Percentiles rank a stretch among this genome's conserved stretches.
Evolutionary conservation across 2,113 vertebrate species (phyloP).

Genomic region (Todiramphus saurophagus): DNA sequence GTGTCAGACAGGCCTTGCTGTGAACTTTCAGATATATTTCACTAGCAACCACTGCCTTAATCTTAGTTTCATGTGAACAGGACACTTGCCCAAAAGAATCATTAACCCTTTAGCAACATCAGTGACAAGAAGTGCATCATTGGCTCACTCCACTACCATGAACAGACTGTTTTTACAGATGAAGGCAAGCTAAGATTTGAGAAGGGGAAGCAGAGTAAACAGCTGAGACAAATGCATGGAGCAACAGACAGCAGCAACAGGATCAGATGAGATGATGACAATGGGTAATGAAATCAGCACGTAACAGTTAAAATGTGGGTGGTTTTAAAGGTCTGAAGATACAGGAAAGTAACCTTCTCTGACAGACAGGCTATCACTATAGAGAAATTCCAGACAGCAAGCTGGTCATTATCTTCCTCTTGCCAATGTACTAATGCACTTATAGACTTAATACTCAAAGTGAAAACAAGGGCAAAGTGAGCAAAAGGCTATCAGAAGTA

Average conservation of each 20-base stretch:
- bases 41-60: not conserved
- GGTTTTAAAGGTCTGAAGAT: not conserved
- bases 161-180: not conserved
- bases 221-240: not conserved
- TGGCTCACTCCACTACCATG: not conserved
- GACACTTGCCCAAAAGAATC: not conserved
- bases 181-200: not conserved
- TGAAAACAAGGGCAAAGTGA: not conserved
- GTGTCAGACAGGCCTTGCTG: not conserved
- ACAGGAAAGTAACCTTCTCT: not conserved
- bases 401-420: not conserved
- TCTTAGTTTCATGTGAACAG: not conserved
- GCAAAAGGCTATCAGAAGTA: not conserved
- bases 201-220: not conserved
- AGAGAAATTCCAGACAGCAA: not conserved
- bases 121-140: not conserved
- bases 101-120: not conserved
- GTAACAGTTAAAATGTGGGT: not conserved
- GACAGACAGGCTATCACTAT: not conserved
- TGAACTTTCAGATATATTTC: not conserved
- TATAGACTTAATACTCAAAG: not conserved
- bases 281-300: not conserved
- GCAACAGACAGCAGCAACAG: not conserved
- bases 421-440: not conserved
- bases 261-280: not conserved